phyloP scores from a whole-genome alignment of 2,797 vertebrate species.

The Brachymystax lenok region DNA sequence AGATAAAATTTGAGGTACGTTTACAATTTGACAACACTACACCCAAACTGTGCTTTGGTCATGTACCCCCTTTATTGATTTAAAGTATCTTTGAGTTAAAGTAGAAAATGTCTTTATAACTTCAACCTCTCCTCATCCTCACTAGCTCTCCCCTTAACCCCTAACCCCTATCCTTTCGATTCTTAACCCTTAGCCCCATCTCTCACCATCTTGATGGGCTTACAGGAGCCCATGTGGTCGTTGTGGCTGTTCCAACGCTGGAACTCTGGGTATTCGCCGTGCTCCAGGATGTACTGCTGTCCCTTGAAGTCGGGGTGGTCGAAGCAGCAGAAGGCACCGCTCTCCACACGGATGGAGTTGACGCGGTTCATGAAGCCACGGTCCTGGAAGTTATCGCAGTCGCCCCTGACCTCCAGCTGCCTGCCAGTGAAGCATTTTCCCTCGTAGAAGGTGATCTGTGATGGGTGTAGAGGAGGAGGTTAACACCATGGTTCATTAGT shows the following conservation, averaged over 20 bases:
- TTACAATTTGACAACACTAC: background rate
- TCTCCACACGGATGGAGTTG: constrained; percentile 89
- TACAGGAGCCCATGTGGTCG: constrained; percentile 92
- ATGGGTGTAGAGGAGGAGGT: background rate
- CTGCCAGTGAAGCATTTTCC: constrained; percentile 88
- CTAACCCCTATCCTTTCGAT: background rate
- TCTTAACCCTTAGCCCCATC: background rate
- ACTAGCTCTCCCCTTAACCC: background rate
- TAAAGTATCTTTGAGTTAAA: background rate
- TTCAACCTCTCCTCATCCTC: background rate
- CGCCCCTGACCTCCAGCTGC: constrained; percentile 86
- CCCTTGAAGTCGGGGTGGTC: constrained; percentile 90
- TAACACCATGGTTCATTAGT: background rate
- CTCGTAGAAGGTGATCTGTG: constrained; percentile 88
- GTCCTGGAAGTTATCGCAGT: constrained; percentile 92
- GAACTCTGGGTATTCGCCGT: constrained; percentile 87
- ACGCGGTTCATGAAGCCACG: constrained; percentile 88
- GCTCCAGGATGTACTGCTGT: constrained; percentile 91
- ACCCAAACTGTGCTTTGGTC: background rate
- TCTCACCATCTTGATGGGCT: constrained; percentile 87
- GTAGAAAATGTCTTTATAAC: background rate
- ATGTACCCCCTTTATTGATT: background rate
- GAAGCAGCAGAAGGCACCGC: constrained; percentile 88
- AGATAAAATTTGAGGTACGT: background rate
- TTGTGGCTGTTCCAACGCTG: constrained; percentile 88